Evolutionary conservation across 2,797 vertebrate genomes (phyloP).

Genomic region (Loriculus beryllinus): DNA sequence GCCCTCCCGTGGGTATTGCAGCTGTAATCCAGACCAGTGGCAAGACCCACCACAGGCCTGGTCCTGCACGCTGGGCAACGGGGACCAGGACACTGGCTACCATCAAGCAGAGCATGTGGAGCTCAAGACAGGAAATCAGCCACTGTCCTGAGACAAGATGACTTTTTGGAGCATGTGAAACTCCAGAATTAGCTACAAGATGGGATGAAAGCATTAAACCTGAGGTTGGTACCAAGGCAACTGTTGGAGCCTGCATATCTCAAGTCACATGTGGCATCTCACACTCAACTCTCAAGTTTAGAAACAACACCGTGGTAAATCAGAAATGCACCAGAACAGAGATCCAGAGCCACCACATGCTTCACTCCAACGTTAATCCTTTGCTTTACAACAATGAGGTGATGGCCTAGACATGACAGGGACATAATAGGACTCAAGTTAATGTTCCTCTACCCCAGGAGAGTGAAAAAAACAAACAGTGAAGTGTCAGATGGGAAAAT

Average conservation of each 20-base stretch:
- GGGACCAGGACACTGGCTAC: not conserved
- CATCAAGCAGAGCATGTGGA: not conserved
- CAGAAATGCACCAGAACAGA: not conserved
- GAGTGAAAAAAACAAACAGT: constrained; percentile 58
- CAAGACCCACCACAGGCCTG: rapidly evolving
- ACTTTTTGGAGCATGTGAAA: not conserved
- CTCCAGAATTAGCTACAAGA: not conserved
- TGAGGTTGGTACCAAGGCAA: not conserved
- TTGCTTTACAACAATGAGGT: not conserved
- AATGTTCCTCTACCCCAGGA: constrained; percentile 26
- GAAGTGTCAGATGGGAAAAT: constrained; percentile 44
- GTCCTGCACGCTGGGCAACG: not conserved
- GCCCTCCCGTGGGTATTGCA: constrained; percentile 66
- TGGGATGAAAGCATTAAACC: not conserved
- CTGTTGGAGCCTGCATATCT: not conserved
- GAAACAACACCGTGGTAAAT: not conserved
- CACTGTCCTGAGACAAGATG: not conserved
- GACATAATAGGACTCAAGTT: not conserved
- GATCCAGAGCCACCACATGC: not conserved
- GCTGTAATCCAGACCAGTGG: not conserved
- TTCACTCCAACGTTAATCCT: not conserved
- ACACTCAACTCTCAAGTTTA: not conserved
- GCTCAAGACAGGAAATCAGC: not conserved
- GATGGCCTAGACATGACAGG: not conserved
- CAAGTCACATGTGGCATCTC: not conserved